A percentile compares a stretch with the other conserved stretches of the same genome.
Evolutionary conservation across 1,140 invertebrate genomes (phyloP).

Genomic region (Atta texana): DNA sequence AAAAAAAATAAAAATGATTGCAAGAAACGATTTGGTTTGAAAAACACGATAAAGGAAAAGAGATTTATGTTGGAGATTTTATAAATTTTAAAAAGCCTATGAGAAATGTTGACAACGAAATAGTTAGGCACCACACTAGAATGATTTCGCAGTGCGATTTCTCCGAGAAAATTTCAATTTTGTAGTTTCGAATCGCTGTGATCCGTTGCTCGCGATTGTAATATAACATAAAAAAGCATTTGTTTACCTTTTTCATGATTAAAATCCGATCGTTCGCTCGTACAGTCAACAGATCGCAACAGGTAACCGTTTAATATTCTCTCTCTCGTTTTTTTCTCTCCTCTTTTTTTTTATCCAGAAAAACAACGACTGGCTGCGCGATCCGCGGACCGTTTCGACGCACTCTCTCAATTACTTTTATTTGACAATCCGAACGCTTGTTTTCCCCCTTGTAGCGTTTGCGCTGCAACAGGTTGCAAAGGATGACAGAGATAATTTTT

Average conservation of each 20-base stretch:
- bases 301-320: conserved; percentile 64
- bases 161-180: conserved; percentile 9
- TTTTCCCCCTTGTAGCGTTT: conserved; percentile 75
- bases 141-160: background rate
- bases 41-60: background rate
- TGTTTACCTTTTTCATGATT: conserved; percentile 55
- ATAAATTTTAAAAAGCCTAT: background rate
- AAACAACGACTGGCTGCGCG: conserved; percentile 59
- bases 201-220: conserved; percentile 25
- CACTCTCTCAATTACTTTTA: conserved; percentile 64
- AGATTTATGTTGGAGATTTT: background rate
- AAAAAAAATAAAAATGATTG: background rate
- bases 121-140: background rate
- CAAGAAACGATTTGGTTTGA: background rate
- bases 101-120: background rate
- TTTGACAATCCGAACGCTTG: conserved; percentile 65
- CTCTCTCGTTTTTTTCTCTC: conserved; percentile 25
- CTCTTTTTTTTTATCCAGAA: conserved; percentile 52
- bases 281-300: conserved; percentile 62
- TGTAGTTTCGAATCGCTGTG: background rate
- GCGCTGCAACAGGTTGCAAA: conserved; percentile 72
- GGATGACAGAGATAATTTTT: conserved; percentile 62
- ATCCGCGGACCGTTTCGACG: conserved; percentile 62
- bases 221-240: conserved; percentile 46
- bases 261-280: conserved; percentile 54